phyloP scores from a whole-genome alignment of 2,113 vertebrate species.

The Gallinago media region DNA sequence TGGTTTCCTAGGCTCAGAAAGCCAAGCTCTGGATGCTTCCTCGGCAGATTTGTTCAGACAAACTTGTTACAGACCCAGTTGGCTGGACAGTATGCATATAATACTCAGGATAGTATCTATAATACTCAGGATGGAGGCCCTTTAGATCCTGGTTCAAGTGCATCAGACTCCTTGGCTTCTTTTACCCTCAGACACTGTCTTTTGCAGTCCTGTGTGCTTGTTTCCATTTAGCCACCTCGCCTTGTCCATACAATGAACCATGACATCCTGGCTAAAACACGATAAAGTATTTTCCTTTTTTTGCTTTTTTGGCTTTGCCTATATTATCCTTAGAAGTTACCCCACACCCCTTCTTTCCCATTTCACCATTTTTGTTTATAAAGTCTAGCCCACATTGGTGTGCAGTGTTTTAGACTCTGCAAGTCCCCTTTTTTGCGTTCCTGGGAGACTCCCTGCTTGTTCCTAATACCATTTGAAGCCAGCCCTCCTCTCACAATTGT shows the following conservation, averaged over 20 bases:
- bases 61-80: background rate
- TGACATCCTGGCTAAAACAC: background rate
- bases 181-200: background rate
- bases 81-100: background rate
- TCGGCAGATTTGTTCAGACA: background rate
- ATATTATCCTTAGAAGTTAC: background rate
- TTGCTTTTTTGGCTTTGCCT: background rate
- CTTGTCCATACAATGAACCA: background rate
- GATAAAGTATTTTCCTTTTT: background rate
- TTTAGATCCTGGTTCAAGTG: background rate
- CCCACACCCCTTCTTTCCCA: background rate
- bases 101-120: background rate
- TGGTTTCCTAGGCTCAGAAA: background rate
- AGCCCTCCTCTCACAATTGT: background rate
- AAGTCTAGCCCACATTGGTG: background rate
- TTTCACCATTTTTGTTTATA: background rate
- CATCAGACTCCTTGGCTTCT: background rate
- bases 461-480: background rate
- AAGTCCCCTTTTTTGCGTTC: background rate
- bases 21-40: background rate
- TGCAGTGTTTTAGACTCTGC: background rate
- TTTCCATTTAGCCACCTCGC: background rate
- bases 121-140: background rate
- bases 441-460: background rate
- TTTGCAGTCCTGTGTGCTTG: background rate